Base-by-base conservation (phyloP, 2,797 vertebrate genomes). In the Neostethus bicornis region DNA sequence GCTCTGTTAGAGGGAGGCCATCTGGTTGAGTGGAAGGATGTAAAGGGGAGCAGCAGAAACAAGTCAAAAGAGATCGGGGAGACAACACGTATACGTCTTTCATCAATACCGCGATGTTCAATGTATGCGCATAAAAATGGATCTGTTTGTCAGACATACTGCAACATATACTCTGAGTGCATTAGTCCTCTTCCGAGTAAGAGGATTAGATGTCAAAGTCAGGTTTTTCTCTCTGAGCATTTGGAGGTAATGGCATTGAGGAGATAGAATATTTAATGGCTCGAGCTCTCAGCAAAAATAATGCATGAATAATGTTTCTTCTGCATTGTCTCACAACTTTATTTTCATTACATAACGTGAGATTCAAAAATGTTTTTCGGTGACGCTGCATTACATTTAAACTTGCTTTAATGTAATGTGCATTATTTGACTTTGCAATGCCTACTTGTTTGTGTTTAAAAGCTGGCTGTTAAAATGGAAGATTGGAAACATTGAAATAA, bases 1-100 rank as follows among this genome's bases (percentile, higher is more conserved):
- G 86, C 85, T 86, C 86, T 64, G 88, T 83, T 87, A 83, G 84
- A 89, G 80, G 81, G 70, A 78, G 80, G 82, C 88, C 90, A 91
- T 91, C 90, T 91, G 89, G 72, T 82, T 77, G 67, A 63, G 78
- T 47, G 70, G 66, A 79, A 51, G 68, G 37, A 56, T 55, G 57
- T 64, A 57, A 39, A 52, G 61, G 60, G 68, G 60, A 37, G 54
- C 53, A 66, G 48, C 49, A 50, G 63, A 55, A 59, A 64, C n/a
- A 64, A 70, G 59, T 75, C 77, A 69, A 60, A 75, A 66, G 73
- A 79, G 60, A 72, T 66, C 0, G 57, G 59, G 51, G 67, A 73
- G 57, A 59, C 51, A 32, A 56, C 14, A 32, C 63, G 59, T 65
- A 41, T 0, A 42, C 43, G 42, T 13, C 24, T 61, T 71, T 66